Base-by-base conservation (phyloP, 2,888 invertebrate genomes). In the Vesta saturnalis region DNA sequence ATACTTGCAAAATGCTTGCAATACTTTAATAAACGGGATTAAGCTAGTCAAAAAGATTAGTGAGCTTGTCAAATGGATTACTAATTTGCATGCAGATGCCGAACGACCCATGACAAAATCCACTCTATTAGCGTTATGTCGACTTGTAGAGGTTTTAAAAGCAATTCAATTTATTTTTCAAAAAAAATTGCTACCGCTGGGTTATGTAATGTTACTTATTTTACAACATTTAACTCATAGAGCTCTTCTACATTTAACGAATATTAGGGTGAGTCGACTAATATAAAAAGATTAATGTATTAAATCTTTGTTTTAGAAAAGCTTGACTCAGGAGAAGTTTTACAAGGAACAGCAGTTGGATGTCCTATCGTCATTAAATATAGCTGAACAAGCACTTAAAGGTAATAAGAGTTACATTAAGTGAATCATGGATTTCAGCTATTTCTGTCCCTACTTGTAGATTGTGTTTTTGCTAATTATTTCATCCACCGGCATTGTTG, bases 141-240 rank as follows among this genome's bases (percentile, higher is more conserved):
- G 92, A 77, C 86, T 96, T 19, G 87, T 95, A 63, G 95, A 96
- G 82, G 86, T 94, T 69, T 83, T 96, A 39, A 94, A 95, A 85
- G 88, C 91, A 23, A 86, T 96, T 72, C 90, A 92, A 79, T 87
- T 89, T 72, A 89, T 89, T 12, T 92, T 94, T 75, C 87, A 89
- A 62, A 86, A 90, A 43, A 89, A 94, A 79, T 87, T 90, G 56
- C 86, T 91, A 70, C 86, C 90, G 72, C 88, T 96, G 60, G 88
- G 91, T 16, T 91, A 91, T 78, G 90, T 92, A 10, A 87, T 92
- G 61, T 89, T 91, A 76, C 91, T 94, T 82, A 90, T 94, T 54
- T 84, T 91, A 14, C 96, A 96, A 79, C 93, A 95, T 83, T 86
- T 94, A 49, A 87, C 90, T 73, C 93, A 93, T 82, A 92, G 92